Base-by-base conservation (phyloP, 2,113 vertebrate species). In the Lanius collurio region DNA sequence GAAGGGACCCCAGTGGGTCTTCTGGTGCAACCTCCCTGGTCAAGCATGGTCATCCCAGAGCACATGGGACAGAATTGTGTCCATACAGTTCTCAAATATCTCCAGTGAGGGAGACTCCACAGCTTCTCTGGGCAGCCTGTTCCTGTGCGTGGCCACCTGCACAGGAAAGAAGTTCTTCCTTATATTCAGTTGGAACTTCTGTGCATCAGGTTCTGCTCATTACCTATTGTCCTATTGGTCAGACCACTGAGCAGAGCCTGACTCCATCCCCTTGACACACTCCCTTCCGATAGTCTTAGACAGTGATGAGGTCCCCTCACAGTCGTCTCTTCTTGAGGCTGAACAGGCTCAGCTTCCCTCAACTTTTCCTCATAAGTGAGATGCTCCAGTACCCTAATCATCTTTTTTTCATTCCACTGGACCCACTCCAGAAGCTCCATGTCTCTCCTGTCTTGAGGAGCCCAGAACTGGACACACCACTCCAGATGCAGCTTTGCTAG, bases 211-310 rank as follows among this genome's bases (percentile, higher is more conserved):
- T 70, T 42, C 42, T 83, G 22, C 21, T 11, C 2, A 0, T 33
- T 77, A 12, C 15, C n/a, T 13, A 13, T 49, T 28, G 26, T 63
- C 10, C n/a, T 19, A 2, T 5, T 56, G 42, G 31, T 70, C 0
- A 1, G 56, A 27, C 26, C 35, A 35, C 35, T 5, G 2, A 76
- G 47, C 56, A 83, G 47, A 70, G 31, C 56, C 35, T 28, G 31
- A 15, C 3, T 63, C 18, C 26, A 16, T 63, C 41, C n/a, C 22
- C 26, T 76, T 41, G 41, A 6, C n/a, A 11, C 26, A 7, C 14
- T 69, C 10, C 56, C 11, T 55, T 55, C 8, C 47, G 39, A 41
- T 47, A 12, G 30, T 83, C 0, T 0, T 0, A 27, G 30, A 37
- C 18, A 49, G 6, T 13, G 31, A 47, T 37, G 63, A 26, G 8